phyloP scores from a whole-genome alignment of 2,113 vertebrate genomes.

The Polypterus bichir region DNA sequence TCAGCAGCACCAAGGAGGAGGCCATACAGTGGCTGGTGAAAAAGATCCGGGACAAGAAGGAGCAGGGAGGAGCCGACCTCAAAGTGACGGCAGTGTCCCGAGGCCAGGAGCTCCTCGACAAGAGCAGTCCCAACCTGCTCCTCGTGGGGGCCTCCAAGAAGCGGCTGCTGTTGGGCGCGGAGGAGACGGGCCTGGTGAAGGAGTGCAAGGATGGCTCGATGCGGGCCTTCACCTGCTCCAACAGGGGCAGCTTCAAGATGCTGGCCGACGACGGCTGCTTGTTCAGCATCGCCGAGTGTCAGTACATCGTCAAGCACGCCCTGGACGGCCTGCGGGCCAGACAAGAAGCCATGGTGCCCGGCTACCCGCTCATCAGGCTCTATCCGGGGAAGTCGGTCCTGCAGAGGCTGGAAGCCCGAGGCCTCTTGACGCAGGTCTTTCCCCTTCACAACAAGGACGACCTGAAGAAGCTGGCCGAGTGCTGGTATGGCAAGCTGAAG shows the following conservation, averaged over 20 bases:
- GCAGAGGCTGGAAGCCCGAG: not conserved
- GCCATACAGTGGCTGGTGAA: not conserved
- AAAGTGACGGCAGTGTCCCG: not conserved
- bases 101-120: not conserved
- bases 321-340: not conserved
- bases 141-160: slow-evolving; percentile 1
- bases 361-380: not conserved
- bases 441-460: not conserved
- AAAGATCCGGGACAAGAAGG: not conserved
- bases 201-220: not conserved
- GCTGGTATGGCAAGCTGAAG: not conserved
- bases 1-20: not conserved
- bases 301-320: slow-evolving; percentile 1
- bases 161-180: not conserved
- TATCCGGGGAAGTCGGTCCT: not conserved
- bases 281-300: slow-evolving; percentile 1
- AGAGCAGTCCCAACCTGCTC: not conserved
- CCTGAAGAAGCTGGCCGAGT: not conserved
- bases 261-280: not conserved
- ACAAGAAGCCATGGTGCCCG: not conserved
- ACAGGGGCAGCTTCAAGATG: not conserved
- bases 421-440: not conserved
- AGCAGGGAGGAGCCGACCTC: not conserved
- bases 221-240: not conserved
- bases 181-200: slow-evolving; percentile 5